A percentile compares a stretch with the other conserved stretches of the same genome.
These are phyloP conservation scores for Macropus fuliginosus DNA, from an alignment of 2,797 vertebrate species.

Conservation along the genomic window DNA sequence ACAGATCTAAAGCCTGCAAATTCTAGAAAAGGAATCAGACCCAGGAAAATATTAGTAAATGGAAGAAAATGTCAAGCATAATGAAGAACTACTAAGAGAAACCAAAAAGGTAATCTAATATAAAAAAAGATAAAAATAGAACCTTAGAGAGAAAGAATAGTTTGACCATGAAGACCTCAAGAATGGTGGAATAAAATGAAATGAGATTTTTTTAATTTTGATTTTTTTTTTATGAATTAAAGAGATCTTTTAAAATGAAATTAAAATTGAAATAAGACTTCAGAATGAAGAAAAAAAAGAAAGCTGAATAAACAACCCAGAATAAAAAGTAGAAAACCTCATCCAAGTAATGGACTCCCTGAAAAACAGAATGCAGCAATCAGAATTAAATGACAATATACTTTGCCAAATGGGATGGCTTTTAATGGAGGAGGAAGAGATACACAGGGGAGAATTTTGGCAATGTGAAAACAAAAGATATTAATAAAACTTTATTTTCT, in stretches of 20 bases:
- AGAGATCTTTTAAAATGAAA: not conserved
- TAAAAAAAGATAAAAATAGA: not conserved
- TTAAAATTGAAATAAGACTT: not conserved
- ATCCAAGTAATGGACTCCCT: not conserved
- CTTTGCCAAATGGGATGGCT: not conserved
- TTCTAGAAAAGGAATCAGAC: not conserved
- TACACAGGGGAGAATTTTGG: too few relatives aligned
- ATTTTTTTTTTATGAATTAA: too few relatives aligned
- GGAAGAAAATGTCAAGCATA: not conserved
- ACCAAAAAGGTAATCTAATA: too few relatives aligned
- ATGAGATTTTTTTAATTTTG: not conserved
- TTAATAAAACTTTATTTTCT: too few relatives aligned
- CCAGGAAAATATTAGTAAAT: not conserved
- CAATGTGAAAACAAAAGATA: too few relatives aligned
- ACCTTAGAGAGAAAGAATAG: not conserved
- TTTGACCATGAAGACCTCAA: not conserved
- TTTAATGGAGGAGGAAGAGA: too few relatives aligned
- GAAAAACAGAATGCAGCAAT: not conserved
- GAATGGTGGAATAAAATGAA: not conserved
- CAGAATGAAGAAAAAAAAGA: not conserved
- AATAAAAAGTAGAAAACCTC: not conserved
- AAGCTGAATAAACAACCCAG: not conserved
- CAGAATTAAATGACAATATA: not conserved
- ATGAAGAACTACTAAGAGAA: not conserved
- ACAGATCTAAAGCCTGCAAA: not conserved